Base-by-base conservation (phyloP, 2,797 vertebrate species). In the Pogoniulus pusillus region DNA sequence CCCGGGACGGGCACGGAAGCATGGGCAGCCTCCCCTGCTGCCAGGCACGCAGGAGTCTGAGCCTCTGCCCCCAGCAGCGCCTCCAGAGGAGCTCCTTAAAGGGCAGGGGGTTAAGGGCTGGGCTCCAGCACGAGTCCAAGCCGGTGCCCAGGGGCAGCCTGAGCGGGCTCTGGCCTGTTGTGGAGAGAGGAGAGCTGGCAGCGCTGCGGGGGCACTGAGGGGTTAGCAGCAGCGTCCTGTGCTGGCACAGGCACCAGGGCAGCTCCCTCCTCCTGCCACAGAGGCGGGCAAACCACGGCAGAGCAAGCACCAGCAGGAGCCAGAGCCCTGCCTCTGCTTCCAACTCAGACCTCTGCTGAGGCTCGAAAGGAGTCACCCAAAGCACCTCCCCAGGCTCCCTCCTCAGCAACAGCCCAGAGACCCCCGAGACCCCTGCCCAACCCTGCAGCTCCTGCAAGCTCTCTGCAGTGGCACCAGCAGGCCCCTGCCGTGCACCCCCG, bases 211-310 rank as follows among this genome's bases (percentile, higher is more conserved):
- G 30, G 39, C 39, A 15, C 54, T 89, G 35, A 66, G 72, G 71
- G 10, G 23, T 51, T 32, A 22, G 32, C 76, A 80, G 75, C 34
- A 7, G 37, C 16, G 10, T 41, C 68, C 3, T 4, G 51, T 20
- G 37, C 35, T 2, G 17, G 82, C 51, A 49, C 43, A 71, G 79
- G 91, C 4, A 8, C 62, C 20, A 7, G 65, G 82, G 85, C 35
- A 84, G 76, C 68, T 65, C 74, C 87, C 74, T 75, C 4, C 1
- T 73, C 74, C 94, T 4, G 89, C 91, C 69, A 0, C 90, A 96
- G 95, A 91, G 91, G 87, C 95, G 86, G 76, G 86, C 93, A 94
- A 96, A 95, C 63, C 23, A 43, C 16, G 30, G 45, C 41, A 66
- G 43, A 77, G 77, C 32, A 78, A 53, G 45, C 79, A 74, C 64